Evolutionary conservation across 2,797 vertebrate genomes (phyloP).

Genomic region (Centropyge bicolor): DNA sequence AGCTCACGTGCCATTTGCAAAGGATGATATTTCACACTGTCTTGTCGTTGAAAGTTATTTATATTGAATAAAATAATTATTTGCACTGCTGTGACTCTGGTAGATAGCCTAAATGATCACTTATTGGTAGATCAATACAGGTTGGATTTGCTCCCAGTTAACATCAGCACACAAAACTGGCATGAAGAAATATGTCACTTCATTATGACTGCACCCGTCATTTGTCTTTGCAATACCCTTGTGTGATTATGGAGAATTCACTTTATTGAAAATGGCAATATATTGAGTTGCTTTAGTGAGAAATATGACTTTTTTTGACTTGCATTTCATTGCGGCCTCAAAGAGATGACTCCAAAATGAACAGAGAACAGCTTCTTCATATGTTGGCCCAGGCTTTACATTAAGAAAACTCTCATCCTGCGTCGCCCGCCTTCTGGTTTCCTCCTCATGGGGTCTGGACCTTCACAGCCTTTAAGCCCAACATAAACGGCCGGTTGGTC

Average conservation of each 20-base stretch:
- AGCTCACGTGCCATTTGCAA: slow-evolving; percentile 56
- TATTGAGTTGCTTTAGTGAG: not conserved
- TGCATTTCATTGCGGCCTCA: not conserved
- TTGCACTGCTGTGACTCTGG: slow-evolving; percentile 65
- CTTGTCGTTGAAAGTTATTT: slow-evolving; percentile 73
- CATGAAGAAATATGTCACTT: not conserved
- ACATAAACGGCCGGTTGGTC: slow-evolving; percentile 19
- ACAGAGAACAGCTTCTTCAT: not conserved
- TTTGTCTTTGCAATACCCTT: not conserved
- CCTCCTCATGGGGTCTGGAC: not conserved
- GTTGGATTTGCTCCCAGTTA: no score
- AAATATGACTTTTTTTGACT: slow-evolving; percentile 17
- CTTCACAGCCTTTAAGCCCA: not conserved
- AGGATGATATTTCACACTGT: slow-evolving; percentile 59
- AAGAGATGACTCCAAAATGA: not conserved
- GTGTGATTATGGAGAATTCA: not conserved
- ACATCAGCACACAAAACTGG: not conserved
- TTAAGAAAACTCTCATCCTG: not conserved
- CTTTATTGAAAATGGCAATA: not conserved
- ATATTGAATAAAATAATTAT: slow-evolving; percentile 79
- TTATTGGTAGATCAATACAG: not conserved
- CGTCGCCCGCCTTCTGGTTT: not conserved
- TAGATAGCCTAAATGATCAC: slow-evolving; percentile 21
- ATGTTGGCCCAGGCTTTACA: not conserved
- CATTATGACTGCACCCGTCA: not conserved